A percentile compares a stretch with the other conserved stretches of the same genome.
phyloP scores from a whole-genome alignment of 2,888 invertebrate genomes.

The Nymphalis urticae region DNA sequence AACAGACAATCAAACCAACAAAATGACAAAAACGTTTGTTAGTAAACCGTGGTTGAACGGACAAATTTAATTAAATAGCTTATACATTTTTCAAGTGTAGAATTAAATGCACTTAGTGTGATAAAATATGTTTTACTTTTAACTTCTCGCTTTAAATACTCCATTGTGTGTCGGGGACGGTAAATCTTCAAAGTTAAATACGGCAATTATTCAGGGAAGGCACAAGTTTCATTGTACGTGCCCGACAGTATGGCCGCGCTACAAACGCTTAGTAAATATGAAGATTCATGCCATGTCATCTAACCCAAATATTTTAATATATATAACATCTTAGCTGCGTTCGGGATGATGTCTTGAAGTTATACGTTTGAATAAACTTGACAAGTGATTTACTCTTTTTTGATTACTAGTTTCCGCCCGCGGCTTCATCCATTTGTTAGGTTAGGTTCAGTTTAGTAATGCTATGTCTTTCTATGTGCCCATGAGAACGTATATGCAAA shows the following conservation, averaged over 20 bases:
- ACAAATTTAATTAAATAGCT: no score
- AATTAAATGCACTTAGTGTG: slow-evolving; percentile 37
- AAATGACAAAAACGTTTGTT: no score
- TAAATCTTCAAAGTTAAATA: slow-evolving; percentile 69
- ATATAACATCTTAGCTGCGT: slow-evolving; percentile 48
- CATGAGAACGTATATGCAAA: no score
- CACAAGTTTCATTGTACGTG: slow-evolving; percentile 68
- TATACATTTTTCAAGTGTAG: not conserved
- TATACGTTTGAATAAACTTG: slow-evolving; percentile 12
- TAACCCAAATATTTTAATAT: slow-evolving; percentile 66
- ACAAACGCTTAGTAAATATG: slow-evolving; percentile 67
- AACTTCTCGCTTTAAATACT: slow-evolving; percentile 59
- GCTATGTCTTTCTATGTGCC: no score
- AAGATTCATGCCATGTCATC: slow-evolving; percentile 76
- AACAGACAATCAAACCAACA: no score
- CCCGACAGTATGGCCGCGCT: slow-evolving; percentile 43
- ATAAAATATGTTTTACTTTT: slow-evolving; percentile 21
- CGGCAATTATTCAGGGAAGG: slow-evolving; percentile 74
- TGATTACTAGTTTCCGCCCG: not conserved
- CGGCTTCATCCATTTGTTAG: no score
- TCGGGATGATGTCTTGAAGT: slow-evolving; percentile 18
- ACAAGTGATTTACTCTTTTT: slow-evolving; percentile 14
- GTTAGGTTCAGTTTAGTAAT: no score
- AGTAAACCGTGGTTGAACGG: no score
- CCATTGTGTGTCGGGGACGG: slow-evolving; percentile 61